Evolutionary conservation across 2,888 invertebrate genomes (phyloP).

Genomic region (Noctua comes): DNA sequence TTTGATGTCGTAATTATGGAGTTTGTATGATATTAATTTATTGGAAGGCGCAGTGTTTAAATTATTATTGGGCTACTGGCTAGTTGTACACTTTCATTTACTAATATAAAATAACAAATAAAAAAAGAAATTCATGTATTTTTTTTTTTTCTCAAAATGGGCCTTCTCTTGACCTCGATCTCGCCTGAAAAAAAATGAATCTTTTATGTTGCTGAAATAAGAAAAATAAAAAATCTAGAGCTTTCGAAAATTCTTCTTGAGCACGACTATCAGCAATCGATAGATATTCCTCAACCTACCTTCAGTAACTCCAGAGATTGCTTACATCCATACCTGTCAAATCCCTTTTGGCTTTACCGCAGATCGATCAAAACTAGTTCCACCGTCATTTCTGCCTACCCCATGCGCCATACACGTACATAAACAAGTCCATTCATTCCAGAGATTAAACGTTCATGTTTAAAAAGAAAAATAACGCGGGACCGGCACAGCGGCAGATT

Average conservation of each 20-base stretch:
- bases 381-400: constrained; percentile 55
- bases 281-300: constrained; percentile 19
- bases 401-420: constrained; percentile 61
- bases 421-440: constrained; percentile 70
- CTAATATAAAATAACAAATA: background rate
- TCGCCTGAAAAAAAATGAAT: no score
- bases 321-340: constrained; percentile 55
- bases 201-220: background rate
- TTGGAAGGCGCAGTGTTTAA: constrained; percentile 18
- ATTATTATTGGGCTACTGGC: constrained; percentile 17
- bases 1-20: constrained; percentile 65
- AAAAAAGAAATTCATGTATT: no score
- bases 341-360: constrained; percentile 56
- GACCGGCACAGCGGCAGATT: constrained; percentile 72
- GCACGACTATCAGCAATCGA: constrained; percentile 21
- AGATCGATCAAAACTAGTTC: constrained; percentile 64
- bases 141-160: background rate
- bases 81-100: background rate
- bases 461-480: constrained; percentile 68
- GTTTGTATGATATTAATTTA: constrained; percentile 55
- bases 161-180: no score
- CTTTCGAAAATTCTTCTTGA: background rate
- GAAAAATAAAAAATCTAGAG: no score
- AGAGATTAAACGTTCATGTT: constrained; percentile 69
- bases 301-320: constrained; percentile 40